Evolutionary conservation across 2,888 invertebrate genomes (phyloP), one percentile per base, ranked within the genome.

Genomic region (Monopis laevigella): DNA sequence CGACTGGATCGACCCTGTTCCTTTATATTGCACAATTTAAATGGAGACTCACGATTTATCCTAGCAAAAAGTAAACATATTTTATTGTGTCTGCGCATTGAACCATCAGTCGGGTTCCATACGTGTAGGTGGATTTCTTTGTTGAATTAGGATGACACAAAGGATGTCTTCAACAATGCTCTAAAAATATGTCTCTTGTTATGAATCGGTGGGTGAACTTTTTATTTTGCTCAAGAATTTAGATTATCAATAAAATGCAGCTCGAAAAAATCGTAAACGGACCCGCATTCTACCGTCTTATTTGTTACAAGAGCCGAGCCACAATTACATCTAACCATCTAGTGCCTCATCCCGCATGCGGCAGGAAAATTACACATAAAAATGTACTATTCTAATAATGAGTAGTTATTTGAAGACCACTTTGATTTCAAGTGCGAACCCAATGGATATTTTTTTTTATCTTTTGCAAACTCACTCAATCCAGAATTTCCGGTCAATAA

Each of bases 321-420:
- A 63, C 66, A 73, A 78, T 78, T 74, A 75, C 58, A 63, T 68
- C 69, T 73, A 77, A 74, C 65, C 67, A 72, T 62, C 62, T 65
- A 71, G 74, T 54, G 77, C 74, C 68, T 65, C 53, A 56, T 63
- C 73, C 73, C 72, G 74, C 72, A 74, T 73, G 57, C 55, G 62
- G 60, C 58, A 58, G 50, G 60, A 65, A 73, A 68, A 70, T 70
- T 67, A 65, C 65, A 59, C 63, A 62, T 70, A 70, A 75, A 69
- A 69, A 65, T 64, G 53, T 58, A 58, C 56, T 64, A 59, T 67
- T 71, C 63, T 66, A 68, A 70, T 66, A 71, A 63, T 59, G 62
- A 57, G 53, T 52, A 55, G 54, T 58, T 55, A 51, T 57, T n/a
- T 56, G 56, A 50, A 54, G 53, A 52, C 58, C 54, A 50, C 51